Evolutionary conservation across 2,113 vertebrate species (phyloP), one percentile per base, ranked within the genome.

Genomic region (human (Homo sapiens)): DNA sequence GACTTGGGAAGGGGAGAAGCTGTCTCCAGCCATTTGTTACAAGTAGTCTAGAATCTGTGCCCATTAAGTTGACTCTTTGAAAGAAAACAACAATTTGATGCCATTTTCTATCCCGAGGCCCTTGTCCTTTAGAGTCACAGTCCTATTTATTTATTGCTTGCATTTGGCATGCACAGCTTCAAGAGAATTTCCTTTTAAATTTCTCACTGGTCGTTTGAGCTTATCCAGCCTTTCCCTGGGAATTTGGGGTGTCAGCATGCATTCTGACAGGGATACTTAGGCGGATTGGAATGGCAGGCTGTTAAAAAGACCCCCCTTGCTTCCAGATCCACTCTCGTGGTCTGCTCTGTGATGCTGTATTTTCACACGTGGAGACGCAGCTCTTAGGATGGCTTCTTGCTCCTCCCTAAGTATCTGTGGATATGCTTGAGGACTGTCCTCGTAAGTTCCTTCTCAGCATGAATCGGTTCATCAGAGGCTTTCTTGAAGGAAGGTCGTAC

Each of bases 21-120:
- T 68, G 3, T 55, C 38, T 72, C 32, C 50, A 27, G 6, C n/a
- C 87, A 4, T 68, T 96, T 89, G 48, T 79, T 1, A 32, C 40
- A 43, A 66, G 32, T 12, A n/a, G 45, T 80, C 45, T 27, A 79
- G 18, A 17, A 48, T 90, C 11, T 23, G 20, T 22, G 70, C 25
- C 43, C 50, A 35, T 83, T 70, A 45, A 23, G 43, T 57, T 88
- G 73, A 66, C 20, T 95, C 55, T 73, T 95, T 40, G 48, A 78
- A 84, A 73, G 83, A 89, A 96, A 80, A 86, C n/a, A 66, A 20
- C 83, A 66, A 50, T 50, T 5, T 13, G 61, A 43, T 13, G 4
- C 66, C 2, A 57, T 52, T 79, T 90, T 13, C 17, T 27, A 45
- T 27, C 32, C 17, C 17, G 35, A 32, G 25, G 83, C 83, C 25